Evolutionary conservation across 2,888 invertebrate genomes (phyloP).

Genomic region (Meiosimyza decipiens): DNA sequence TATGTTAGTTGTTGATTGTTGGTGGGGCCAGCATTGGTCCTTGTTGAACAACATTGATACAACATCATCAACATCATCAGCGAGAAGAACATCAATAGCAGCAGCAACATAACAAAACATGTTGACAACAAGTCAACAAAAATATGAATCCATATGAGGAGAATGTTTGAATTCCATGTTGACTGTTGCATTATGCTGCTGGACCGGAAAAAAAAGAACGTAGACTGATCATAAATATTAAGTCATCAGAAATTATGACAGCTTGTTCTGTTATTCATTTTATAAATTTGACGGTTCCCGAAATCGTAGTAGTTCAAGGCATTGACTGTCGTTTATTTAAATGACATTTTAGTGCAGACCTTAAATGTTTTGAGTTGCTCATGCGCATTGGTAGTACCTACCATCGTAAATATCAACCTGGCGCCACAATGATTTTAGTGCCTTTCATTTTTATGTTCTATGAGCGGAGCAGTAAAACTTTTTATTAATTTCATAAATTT

Average conservation of each 20-base stretch:
- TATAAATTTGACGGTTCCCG: not conserved
- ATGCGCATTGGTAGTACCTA: not conserved
- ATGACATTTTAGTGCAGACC: not conserved
- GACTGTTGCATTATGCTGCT: not conserved
- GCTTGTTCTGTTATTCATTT: slow-evolving; percentile 40
- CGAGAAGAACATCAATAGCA: slow-evolving; percentile 12
- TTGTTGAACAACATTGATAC: slow-evolving; percentile 27
- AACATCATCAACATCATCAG: slow-evolving; percentile 20
- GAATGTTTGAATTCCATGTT: slow-evolving; percentile 21
- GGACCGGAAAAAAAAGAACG: not conserved
- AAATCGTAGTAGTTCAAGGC: not conserved
- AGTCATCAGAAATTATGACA: slow-evolving; percentile 61
- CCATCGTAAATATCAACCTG: not conserved
- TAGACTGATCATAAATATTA: slow-evolving; percentile 57
- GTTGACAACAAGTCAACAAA: slow-evolving; percentile 26
- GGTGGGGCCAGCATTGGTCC: slow-evolving; percentile 17
- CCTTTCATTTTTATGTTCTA: too few species aligned
- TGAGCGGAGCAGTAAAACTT: too few species aligned
- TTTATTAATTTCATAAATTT: too few species aligned
- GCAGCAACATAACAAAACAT: slow-evolving; percentile 10
- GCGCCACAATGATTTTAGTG: not conserved
- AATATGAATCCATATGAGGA: slow-evolving; percentile 57
- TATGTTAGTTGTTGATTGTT: not conserved
- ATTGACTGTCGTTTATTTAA: not conserved
- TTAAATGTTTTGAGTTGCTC: not conserved